Evolutionary conservation across 2,888 invertebrate species (phyloP), one percentile per base, ranked within the genome.

Genomic region (Strigamia maritima): DNA sequence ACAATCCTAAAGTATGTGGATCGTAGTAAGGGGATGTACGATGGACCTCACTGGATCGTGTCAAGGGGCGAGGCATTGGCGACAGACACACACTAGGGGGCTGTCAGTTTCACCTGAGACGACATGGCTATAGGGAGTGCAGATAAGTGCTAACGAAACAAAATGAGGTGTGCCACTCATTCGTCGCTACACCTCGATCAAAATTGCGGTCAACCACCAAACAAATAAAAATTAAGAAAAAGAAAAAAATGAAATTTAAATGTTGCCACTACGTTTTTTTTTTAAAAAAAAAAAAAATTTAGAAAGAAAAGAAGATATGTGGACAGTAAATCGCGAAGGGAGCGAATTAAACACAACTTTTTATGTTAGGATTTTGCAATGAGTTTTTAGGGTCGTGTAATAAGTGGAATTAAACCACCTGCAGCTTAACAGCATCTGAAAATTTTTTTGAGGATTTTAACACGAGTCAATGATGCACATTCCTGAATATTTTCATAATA

Each of bases 101-200:
- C 60, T 60, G 60, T 60, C 60, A 60, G 60, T 60, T 60, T 60
- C 60, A 60, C 22, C 60, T 60, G 60, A 60, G 60, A 60, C 60
- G 60, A 60, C 60, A 60, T 24, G 24, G 60, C 60, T 60, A 60
- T 19, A 60, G 60, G 44, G 24, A 60, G 60, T 60, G 19, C 22
- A 24, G 60, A 60, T 60, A 24, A 24, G 19, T 60, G 60, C 22
- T 60, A 19, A 60, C 19, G 60, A 60, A 60, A 60, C 60, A 60
- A 60, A 60, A 60, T 24, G 60, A 60, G 60, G 24, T 60, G 60
- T 60, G 60, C 60, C 60, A 60, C 60, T 60, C 60, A 60, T 60
- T 24, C 60, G 60, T 60, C 24, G 60, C 24, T 60, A 60, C 60
- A 60, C 22, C 60, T 60, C 60, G 4, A 60, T 60, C 24, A 24